These are phyloP conservation scores for Peromyscus melanophrys DNA, from an alignment of 2,797 vertebrate species.

Conservation along the genomic window DNA sequence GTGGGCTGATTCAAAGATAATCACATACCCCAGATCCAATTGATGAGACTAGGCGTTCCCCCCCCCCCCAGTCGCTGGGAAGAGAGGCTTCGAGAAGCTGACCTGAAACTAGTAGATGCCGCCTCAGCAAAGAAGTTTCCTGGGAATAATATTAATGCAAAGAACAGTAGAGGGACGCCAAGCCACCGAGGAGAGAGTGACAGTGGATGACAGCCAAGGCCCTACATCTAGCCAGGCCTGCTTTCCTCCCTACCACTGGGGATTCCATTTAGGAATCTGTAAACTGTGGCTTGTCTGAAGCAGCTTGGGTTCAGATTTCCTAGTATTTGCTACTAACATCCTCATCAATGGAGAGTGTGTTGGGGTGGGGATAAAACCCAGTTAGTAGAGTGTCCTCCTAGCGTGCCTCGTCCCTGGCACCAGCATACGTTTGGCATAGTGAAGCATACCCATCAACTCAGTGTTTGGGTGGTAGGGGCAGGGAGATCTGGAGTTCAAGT, in stretches of 20 bases:
- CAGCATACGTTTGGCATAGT: background rate
- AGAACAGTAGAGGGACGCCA: background rate
- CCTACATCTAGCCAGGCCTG: background rate
- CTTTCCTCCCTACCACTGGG: background rate
- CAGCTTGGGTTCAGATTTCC: constrained; percentile 37
- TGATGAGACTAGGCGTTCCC: background rate
- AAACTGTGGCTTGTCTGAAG: background rate
- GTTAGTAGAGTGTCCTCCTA: background rate
- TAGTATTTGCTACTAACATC: background rate
- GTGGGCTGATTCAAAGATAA: background rate
- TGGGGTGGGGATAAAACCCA: background rate
- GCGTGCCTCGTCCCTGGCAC: background rate
- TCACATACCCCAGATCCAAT: background rate
- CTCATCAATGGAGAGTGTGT: background rate
- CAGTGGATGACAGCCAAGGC: background rate
- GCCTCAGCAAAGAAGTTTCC: background rate
- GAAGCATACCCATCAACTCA: background rate
- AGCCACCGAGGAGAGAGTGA: background rate
- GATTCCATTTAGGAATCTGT: constrained; percentile 18
- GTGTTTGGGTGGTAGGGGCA: background rate
- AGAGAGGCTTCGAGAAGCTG: constrained; percentile 37
- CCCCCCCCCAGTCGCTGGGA: background rate
- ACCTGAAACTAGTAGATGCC: background rate
- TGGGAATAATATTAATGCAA: background rate
- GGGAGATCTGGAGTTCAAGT: background rate